phyloP scores from a whole-genome alignment of 2,888 invertebrate species.

The Phaonia tiefii region DNA sequence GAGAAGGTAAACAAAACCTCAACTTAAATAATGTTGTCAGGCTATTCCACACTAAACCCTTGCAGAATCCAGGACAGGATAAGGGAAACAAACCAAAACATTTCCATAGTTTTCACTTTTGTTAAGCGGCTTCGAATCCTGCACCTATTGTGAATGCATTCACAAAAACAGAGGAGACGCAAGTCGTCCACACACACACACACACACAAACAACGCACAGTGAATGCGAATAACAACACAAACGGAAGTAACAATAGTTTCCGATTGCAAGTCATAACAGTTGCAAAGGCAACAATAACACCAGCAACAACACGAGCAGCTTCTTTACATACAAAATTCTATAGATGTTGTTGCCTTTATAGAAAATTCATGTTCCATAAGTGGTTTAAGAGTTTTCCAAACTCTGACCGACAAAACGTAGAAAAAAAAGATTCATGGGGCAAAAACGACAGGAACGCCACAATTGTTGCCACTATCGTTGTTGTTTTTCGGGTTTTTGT shows the following conservation, averaged over 20 bases:
- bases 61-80: constrained; percentile 11
- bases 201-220: constrained; percentile 14
- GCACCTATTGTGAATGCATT: constrained; percentile 21
- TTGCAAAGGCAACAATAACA: constrained; percentile 5
- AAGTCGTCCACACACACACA: constrained; percentile 7
- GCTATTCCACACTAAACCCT: constrained; percentile 13
- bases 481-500: background rate
- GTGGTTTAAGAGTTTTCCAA: constrained; percentile 58
- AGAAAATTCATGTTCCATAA: constrained; percentile 44
- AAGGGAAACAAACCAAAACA: background rate
- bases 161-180: constrained; percentile 12
- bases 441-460: background rate
- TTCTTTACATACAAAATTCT: constrained; percentile 15
- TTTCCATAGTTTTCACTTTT: constrained; percentile 65
- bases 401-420: constrained; percentile 45
- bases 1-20: background rate
- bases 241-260: constrained; percentile 66
- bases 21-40: background rate
- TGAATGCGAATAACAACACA: constrained; percentile 64
- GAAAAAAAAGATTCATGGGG: background rate
- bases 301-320: constrained; percentile 41
- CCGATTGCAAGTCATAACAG: constrained; percentile 43
- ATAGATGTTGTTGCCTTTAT: constrained; percentile 14
- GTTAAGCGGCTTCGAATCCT: constrained; percentile 44
- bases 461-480: background rate